Percentiles rank a stretch among this genome's conserved stretches.
These are phyloP conservation scores for Columba livia DNA, from an alignment of 2,113 vertebrate genomes.

Conservation along the genomic window DNA sequence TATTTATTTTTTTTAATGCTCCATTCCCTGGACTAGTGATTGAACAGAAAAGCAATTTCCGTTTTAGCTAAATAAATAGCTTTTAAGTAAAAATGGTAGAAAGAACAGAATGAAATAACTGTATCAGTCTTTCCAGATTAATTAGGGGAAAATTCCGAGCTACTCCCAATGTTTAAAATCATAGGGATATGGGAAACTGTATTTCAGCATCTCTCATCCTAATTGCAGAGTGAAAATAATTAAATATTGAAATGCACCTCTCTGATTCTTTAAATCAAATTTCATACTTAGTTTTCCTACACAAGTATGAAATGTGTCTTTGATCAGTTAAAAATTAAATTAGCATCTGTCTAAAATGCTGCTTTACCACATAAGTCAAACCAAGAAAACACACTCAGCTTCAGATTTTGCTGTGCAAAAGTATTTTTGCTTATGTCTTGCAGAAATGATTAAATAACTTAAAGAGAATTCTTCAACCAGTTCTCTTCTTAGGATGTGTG, in stretches of 20 bases:
- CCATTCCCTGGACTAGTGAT: neutral
- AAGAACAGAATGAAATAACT: neutral
- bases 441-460: neutral
- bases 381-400: neutral
- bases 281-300: neutral
- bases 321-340: neutral
- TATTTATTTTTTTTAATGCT: neutral
- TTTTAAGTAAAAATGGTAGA: neutral
- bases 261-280: neutral
- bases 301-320: neutral
- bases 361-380: neutral
- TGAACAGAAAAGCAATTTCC: neutral
- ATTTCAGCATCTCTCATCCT: conserved; percentile 9
- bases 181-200: neutral
- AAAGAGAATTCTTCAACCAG: neutral
- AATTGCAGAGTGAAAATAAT: neutral
- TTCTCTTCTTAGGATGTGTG: neutral
- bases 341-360: neutral
- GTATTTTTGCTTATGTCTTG: neutral
- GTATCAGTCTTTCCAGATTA: neutral
- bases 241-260: neutral
- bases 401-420: neutral
- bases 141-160: neutral
- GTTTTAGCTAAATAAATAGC: conserved; percentile 10
- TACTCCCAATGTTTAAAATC: neutral